These are phyloP conservation scores for Polydrusus pterygomalis DNA, from an alignment of 2,888 invertebrate genomes.

Conservation along the genomic window DNA sequence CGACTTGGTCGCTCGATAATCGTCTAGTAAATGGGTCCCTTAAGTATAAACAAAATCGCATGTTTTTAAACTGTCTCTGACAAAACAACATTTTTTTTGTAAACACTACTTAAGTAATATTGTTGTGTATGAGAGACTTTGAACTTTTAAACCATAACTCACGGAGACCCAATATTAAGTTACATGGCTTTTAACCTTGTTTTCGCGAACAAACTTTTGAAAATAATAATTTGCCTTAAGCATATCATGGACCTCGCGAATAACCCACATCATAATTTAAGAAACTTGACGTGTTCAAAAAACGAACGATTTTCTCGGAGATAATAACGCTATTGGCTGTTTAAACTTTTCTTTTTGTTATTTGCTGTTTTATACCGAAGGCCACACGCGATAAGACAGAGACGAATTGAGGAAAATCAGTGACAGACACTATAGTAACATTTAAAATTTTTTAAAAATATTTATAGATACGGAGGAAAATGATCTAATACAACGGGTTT, in stretches of 20 bases:
- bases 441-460: too few relatives aligned
- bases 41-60: too few relatives aligned
- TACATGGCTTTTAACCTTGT: neutral
- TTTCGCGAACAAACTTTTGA: neutral
- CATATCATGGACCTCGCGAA: neutral
- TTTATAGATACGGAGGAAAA: too few relatives aligned
- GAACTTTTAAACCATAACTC: too few relatives aligned
- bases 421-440: too few relatives aligned
- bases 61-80: too few relatives aligned
- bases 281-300: conserved; percentile 21
- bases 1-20: too few relatives aligned
- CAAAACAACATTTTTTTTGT: too few relatives aligned
- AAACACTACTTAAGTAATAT: too few relatives aligned
- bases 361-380: conserved; percentile 12
- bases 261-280: conserved; percentile 25
- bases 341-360: conserved; percentile 4
- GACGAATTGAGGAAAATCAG: neutral
- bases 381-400: conserved; percentile 27
- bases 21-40: too few relatives aligned
- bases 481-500: too few relatives aligned
- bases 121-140: too few relatives aligned
- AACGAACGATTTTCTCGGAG: conserved; percentile 14
- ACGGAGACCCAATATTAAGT: neutral
- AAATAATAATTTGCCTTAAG: neutral
- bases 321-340: conserved; percentile 11